Evolutionary conservation across 2,113 vertebrate species (phyloP).

Genomic region (Lathamus discolor): DNA sequence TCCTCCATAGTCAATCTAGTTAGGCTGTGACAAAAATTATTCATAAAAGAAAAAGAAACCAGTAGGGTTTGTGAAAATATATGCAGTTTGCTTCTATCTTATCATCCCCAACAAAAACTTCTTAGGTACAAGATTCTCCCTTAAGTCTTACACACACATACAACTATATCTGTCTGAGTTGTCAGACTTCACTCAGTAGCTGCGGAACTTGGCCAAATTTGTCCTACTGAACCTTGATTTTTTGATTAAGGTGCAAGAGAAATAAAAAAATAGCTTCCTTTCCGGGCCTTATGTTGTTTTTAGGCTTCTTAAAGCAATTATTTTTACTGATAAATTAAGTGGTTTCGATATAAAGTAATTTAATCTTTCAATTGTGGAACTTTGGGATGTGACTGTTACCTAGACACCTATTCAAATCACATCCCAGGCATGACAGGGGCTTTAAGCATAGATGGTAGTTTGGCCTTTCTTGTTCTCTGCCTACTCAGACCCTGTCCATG

Average conservation of each 20-base stretch:
- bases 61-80: fast-evolving
- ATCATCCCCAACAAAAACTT: background rate
- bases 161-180: background rate
- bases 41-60: background rate
- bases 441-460: fast-evolving
- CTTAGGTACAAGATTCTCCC: background rate
- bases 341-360: background rate
- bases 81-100: background rate
- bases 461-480: background rate
- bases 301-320: background rate
- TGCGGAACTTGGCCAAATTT: background rate
- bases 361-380: fast-evolving
- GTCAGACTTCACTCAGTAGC: background rate
- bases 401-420: background rate
- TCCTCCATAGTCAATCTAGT: background rate
- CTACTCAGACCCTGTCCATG: background rate
- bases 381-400: background rate
- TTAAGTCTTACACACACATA: fast-evolving
- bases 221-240: background rate
- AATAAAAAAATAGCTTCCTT: background rate
- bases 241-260: background rate
- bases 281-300: fast-evolving
- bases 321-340: background rate
- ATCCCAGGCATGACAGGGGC: fast-evolving
- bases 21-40: background rate